Conservation (phyloP, 92 coral and sea anemone genomes). For the Pocillopora grandis region DNA sequence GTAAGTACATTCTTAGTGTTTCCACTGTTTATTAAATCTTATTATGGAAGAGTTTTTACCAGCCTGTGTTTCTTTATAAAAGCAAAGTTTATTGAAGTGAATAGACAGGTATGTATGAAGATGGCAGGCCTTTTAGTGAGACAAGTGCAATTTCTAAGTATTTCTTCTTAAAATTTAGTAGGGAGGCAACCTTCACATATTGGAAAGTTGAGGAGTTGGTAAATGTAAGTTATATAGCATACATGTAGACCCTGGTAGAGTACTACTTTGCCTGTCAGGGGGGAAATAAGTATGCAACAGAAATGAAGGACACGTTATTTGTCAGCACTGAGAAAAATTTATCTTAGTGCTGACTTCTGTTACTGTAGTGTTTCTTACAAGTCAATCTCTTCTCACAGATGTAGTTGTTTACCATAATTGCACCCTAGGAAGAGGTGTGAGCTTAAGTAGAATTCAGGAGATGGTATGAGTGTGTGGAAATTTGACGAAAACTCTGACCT, state of each 20-base stretch:
- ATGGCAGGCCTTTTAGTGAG: no score
- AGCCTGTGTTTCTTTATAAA: no score
- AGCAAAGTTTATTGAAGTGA: no score
- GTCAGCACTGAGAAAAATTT: not conserved
- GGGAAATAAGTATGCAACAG: conserved; percentile 66
- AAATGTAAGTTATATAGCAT: conserved; percentile 28
- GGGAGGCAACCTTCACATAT: no score
- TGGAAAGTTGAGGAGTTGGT: not conserved
- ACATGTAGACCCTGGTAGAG: conserved; percentile 63
- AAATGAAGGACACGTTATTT: conserved; percentile 14
- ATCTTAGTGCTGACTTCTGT: not conserved
- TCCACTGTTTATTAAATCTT: not conserved
- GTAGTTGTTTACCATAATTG: no score
- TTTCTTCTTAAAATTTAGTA: no score
- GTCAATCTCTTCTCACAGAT: not conserved
- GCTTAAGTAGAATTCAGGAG: no score
- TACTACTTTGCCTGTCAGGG: conserved; percentile 41
- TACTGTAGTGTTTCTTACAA: conserved; percentile 14
- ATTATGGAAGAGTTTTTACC: not conserved
- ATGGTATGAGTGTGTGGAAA: no score
- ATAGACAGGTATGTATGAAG: no score
- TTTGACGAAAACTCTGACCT: not conserved
- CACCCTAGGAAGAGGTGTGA: no score
- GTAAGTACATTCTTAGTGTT: conserved; percentile 40
- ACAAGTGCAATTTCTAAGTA: no score